Conservation (phyloP, 2,797 vertebrate species). For the Sebastes dallii region DNA sequence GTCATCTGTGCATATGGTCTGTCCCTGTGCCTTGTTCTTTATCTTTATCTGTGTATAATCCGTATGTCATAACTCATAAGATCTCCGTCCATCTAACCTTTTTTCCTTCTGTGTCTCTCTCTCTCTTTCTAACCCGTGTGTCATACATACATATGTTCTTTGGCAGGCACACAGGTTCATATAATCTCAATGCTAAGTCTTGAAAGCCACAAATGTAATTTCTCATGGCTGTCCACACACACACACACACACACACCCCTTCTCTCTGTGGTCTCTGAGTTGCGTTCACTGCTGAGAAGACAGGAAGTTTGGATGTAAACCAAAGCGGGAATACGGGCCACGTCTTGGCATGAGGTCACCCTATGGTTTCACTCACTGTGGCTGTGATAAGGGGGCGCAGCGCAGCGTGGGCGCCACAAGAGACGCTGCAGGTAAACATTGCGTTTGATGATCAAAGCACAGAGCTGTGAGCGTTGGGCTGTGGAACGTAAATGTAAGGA, state of each 20-base stretch:
- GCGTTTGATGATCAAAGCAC: slow-evolving; percentile 27
- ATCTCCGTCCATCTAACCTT: neutral
- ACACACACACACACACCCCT: neutral
- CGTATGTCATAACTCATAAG: slow-evolving; percentile 32
- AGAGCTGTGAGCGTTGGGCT: neutral
- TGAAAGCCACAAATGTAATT: slow-evolving; percentile 14
- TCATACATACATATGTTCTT: neutral
- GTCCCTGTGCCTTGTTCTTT: neutral
- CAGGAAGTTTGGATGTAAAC: slow-evolving; percentile 58
- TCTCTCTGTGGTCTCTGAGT: neutral
- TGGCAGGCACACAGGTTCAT: slow-evolving; percentile 1
- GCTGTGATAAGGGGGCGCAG: slow-evolving; percentile 15
- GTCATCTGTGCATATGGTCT: slow-evolving; percentile 2
- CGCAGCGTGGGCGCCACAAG: neutral
- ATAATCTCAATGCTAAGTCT: slow-evolving; percentile 9
- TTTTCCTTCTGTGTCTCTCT: neutral
- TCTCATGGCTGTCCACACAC: slow-evolving; percentile 12
- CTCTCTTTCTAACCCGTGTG: neutral
- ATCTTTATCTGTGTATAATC: slow-evolving; percentile 26
- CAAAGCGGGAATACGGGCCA: slow-evolving; percentile 41
- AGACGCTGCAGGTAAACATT: slow-evolving; percentile 39
- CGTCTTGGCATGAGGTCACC: slow-evolving; percentile 45
- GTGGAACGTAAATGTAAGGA: neutral
- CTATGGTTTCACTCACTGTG: slow-evolving; percentile 25
- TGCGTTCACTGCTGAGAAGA: slow-evolving; percentile 24